Evolutionary conservation across 2,113 vertebrate genomes (phyloP), one percentile per base, ranked within the genome.

Genomic region (Mesocricetus auratus): DNA sequence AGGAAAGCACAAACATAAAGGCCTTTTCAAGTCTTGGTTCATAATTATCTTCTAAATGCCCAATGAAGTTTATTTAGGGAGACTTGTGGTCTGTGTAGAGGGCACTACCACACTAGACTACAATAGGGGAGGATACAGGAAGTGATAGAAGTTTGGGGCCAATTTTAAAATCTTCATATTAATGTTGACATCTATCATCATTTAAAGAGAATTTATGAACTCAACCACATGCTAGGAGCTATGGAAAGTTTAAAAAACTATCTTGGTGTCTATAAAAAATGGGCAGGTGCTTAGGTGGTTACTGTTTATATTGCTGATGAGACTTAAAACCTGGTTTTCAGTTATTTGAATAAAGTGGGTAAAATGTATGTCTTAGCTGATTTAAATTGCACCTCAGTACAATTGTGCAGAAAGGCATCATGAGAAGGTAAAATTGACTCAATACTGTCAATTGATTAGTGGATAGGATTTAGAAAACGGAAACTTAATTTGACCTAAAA

Each of bases 191-290:
- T 94, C 29, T 77, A 45, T 31, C 42, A 39, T 24, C 39, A 53
- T 62, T 71, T 58, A 89, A 88, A 91, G 13, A 79, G 17, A 78
- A 3, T 87, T 68, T 83, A 39, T 86, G 60, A 93, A 90, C 85
- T 77, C 58, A 58, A 5, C 3, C 45, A 26, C 45, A 45, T 56
- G 36, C 2, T 6, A 89, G 50, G 29, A 93, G 10, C 16, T 64
- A 5, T 86, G 29, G 15, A 83, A 56, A 21, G 5, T 77, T 88
- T 60, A 31, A 45, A 39, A 87, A 83, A 26, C 78, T n/a, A 45
- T 31, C 6, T 56, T 19, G 6, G 1, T 85, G 90, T 92, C 13
- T 74, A 58, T 33, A 62, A 78, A 29, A 86, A 82, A 83, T 12
- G 24, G 78, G 7, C 15, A 78, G 29, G 3, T 78, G 33, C 87